Base-by-base conservation (phyloP, 2,113 vertebrate genomes). In the Hemiprocne comata region DNA sequence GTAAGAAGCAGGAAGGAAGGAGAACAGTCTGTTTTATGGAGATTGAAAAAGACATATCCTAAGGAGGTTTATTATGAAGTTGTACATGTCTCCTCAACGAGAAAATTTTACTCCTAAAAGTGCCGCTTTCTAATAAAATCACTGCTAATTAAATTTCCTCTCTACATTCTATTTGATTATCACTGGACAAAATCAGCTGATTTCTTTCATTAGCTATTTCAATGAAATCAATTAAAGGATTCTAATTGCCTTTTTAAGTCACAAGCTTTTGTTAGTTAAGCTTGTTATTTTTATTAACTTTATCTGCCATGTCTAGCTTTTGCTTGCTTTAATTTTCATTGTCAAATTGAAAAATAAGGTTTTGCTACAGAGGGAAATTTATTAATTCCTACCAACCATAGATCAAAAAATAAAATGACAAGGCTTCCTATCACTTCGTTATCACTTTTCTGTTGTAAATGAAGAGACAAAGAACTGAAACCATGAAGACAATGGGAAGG, bases 201-300 rank as follows among this genome's bases (percentile, higher is more conserved):
- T 51, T 76, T n/a, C 11, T 64, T 71, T 87, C 80, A 38, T 81
- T 75, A 75, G 25, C 54, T 70, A 66, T 77, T 90, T 92, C 58
- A 74, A 64, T 60, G 4, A 73, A 69, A 88, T 88, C 4, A 3
- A 12, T 93, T 85, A 53, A 57, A 76, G 34, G 51, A 17, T 70
- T 88, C 40, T 80, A 93, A 90, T 94, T 77, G 54, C 31, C 28
- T 28, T 89, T 93, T 91, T 72, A 82, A 87, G 46, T 79, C 71
- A 85, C 77, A 88, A 83, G 44, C 15, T 58, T 93, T 79, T 90
- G 51, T 70, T 90, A 83, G 73, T 60, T 64, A 77, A 90, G 28
- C 40, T 57, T 62, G 14, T 50, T 96, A 73, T 62, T 94, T 95
- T 69, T 90, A 58, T 76, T 85, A 91, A 71, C 9, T 42, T 65